phyloP scores from a whole-genome alignment of 23 tunicate genomes.

The Trididemnum miniatum region DNA sequence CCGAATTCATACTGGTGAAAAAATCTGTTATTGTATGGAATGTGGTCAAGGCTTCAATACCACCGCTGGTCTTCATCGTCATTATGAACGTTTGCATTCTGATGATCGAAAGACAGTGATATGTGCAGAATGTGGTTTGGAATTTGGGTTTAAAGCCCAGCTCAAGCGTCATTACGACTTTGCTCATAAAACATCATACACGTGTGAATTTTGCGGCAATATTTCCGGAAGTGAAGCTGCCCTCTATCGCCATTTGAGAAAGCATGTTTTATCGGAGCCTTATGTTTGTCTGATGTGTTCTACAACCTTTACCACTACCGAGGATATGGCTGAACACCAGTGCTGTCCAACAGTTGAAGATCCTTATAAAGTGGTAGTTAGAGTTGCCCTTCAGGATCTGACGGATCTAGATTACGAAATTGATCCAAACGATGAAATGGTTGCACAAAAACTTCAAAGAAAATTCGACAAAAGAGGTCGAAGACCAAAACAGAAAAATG shows the following conservation, averaged over 20 bases:
- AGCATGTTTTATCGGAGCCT: constrained; percentile 35
- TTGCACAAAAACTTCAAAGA: constrained; percentile 26
- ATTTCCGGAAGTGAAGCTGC: constrained; percentile 35
- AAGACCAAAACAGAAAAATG: constrained; percentile 23
- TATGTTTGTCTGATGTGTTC: constrained; percentile 42
- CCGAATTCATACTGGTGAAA: constrained; percentile 46
- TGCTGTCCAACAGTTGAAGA: constrained; percentile 17
- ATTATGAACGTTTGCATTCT: constrained; percentile 33
- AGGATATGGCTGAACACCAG: constrained; percentile 29
- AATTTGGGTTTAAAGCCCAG: constrained; percentile 48
- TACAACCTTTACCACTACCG: neutral
- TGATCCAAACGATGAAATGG: constrained; percentile 19
- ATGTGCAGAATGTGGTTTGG: constrained; percentile 38
- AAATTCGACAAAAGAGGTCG: constrained; percentile 60
- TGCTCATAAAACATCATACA: constrained; percentile 25
- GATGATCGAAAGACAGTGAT: constrained; percentile 18
- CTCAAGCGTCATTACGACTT: constrained; percentile 43
- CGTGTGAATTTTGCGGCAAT: constrained; percentile 44
- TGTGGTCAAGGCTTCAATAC: constrained; percentile 48
- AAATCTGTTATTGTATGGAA: constrained; percentile 26
- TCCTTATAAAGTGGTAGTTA: constrained; percentile 35
- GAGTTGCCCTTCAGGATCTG: constrained; percentile 18
- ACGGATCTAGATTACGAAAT: constrained; percentile 38
- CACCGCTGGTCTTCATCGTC: constrained; percentile 32
- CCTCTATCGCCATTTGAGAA: constrained; percentile 20